Conservation (phyloP, 2,113 vertebrate genomes). For the Mormoops blainvillei region DNA sequence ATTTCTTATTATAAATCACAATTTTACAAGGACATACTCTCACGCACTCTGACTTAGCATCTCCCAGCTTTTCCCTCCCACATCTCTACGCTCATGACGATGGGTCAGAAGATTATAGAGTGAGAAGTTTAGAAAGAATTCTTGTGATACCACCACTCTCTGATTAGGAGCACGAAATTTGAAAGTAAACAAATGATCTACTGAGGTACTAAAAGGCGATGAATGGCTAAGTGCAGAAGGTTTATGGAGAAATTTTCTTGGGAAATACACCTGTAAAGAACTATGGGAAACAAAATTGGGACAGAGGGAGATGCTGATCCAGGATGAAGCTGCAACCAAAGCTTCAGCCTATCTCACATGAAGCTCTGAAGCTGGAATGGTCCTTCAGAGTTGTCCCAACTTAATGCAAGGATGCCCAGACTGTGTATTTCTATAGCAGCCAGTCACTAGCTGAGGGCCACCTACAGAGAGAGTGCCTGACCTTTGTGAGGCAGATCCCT, state of each 20-base stretch:
- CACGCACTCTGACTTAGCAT: neutral
- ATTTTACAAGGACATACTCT: neutral
- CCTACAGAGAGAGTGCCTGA: neutral
- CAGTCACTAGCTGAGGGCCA: neutral
- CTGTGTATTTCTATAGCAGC: neutral
- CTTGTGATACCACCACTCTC: neutral
- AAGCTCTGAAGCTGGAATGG: neutral
- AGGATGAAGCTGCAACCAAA: neutral
- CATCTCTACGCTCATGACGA: neutral
- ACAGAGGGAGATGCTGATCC: neutral
- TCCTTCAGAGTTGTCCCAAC: neutral
- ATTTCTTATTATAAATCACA: neutral
- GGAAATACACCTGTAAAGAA: neutral
- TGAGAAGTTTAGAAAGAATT: constrained; percentile 4
- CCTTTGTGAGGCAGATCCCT: neutral
- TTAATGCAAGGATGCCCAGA: neutral
- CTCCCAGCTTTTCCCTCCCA: neutral
- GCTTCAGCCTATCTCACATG: neutral
- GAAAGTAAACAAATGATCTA: neutral
- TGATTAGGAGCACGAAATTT: neutral
- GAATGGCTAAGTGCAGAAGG: neutral
- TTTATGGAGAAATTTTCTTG: neutral
- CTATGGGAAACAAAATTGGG: neutral
- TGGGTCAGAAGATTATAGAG: neutral
- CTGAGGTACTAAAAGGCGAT: neutral